Evolutionary conservation across 2,797 vertebrate species (phyloP), one percentile per base, ranked within the genome.

Genomic region (Sebastes cheni): DNA sequence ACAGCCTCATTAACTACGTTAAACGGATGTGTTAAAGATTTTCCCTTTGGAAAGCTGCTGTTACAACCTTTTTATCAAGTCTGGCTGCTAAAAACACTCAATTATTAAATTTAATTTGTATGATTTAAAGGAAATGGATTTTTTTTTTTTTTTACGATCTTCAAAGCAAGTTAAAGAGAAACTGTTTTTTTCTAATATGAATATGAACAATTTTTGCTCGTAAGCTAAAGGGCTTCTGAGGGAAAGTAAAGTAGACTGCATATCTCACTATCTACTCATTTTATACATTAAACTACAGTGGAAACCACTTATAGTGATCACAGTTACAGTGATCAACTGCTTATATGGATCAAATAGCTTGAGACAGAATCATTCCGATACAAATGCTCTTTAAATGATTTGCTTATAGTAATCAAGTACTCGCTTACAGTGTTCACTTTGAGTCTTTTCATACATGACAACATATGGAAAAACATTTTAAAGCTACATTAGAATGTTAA

Each of bases 21-120:
- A 75, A 84, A 73, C 14, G 36, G 72, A 90, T 73, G 74, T 77
- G 84, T 61, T 79, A 36, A 75, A 52, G 65, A 66, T 66, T 79
- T 86, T 59, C 56, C 55, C 66, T 67, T 54, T 67, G 61, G 42
- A 87, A 86, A 81, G n/a, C 36, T 64, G 67, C 59, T 60, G 69
- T 81, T 78, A 60, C 61, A 85, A 65, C 56, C 77, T 71, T 74
- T 74, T 65, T 65, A 79, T 66, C 34, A 67, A 72, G 60, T 80
- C 36, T 79, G 60, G 27, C 32, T 82, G 75, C 72, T 67, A 71
- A 82, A 88, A 85, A 86, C 27, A 42, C 32, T 83, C 20, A 81
- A 78, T 85, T 82, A 88, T 81, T 86, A 8, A 87, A 79, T 50
- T 81, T 5, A 60, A 42, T 74, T 81, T 83, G 27, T 90, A 86